phyloP scores from a whole-genome alignment of 92 coral and sea anemone genomes.

The Paramuricea clavata region DNA sequence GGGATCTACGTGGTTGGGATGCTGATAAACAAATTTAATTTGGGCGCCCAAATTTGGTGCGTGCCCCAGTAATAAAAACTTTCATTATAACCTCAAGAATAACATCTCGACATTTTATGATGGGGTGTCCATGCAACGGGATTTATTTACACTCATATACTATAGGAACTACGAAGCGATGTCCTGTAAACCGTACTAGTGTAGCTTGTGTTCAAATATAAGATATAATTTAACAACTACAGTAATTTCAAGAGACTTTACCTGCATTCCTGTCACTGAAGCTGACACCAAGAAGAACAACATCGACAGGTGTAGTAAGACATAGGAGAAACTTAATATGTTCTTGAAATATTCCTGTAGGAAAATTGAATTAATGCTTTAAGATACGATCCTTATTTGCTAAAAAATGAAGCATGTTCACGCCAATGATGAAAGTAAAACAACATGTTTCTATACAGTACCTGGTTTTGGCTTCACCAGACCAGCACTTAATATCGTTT shows the following conservation, averaged over 20 bases:
- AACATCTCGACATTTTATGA: too few relatives aligned
- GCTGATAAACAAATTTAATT: too few relatives aligned
- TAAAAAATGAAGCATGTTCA: neutral
- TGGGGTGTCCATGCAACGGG: too few relatives aligned
- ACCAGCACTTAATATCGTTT: slow-evolving; percentile 95
- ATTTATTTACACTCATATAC: too few relatives aligned
- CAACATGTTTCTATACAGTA: neutral
- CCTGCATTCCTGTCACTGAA: slow-evolving; percentile 80
- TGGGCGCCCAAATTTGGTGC: too few relatives aligned
- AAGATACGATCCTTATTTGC: neutral
- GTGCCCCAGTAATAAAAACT: too few relatives aligned
- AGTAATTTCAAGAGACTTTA: neutral
- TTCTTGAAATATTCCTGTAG: slow-evolving; percentile 82
- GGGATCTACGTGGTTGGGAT: too few relatives aligned
- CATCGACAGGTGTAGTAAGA: slow-evolving; percentile 93
- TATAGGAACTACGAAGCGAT: too few relatives aligned
- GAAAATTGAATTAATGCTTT: neutral
- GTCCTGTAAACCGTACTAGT: neutral
- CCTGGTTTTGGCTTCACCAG: slow-evolving; percentile 94
- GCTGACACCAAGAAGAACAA: slow-evolving; percentile 94
- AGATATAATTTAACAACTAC: neutral
- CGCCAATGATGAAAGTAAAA: neutral
- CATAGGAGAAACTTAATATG: slow-evolving; percentile 88
- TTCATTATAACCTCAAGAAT: too few relatives aligned
- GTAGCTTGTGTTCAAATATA: too few relatives aligned